phyloP scores from a whole-genome alignment of 2,888 invertebrate species.

The Ennomos quercinarius region DNA sequence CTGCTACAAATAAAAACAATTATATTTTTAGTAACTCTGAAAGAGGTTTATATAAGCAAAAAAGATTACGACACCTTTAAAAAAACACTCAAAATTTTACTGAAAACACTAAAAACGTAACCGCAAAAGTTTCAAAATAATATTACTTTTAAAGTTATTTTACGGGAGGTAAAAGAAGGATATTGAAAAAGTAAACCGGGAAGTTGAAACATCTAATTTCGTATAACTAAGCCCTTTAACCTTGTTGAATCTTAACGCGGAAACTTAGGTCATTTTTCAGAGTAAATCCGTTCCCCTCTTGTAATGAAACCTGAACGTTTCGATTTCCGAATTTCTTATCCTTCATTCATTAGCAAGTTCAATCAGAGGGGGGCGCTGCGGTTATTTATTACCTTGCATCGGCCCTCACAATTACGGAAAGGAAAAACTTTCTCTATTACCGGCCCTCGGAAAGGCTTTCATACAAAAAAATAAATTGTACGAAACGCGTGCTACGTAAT shows the following conservation, averaged over 20 bases:
- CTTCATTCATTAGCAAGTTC: conserved; percentile 85
- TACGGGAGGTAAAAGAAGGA: conserved; percentile 24
- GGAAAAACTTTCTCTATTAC: conserved; percentile 84
- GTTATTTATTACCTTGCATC: conserved; percentile 83
- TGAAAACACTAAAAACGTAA: conserved; percentile 19
- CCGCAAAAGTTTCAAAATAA: conserved; percentile 25
- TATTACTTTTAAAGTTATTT: conserved; percentile 24
- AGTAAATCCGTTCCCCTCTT: conserved; percentile 53
- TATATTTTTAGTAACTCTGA: no score
- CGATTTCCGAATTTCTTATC: conserved; percentile 81
- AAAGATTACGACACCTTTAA: no score
- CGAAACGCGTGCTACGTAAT: conserved; percentile 72
- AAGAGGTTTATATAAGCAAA: no score
- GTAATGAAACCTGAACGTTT: conserved; percentile 59
- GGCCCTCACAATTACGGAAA: conserved; percentile 81
- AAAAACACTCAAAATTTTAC: conserved; percentile 15
- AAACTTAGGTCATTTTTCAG: conserved; percentile 79
- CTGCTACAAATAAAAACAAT: no score
- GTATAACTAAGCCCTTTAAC: conserved; percentile 33
- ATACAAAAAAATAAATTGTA: conserved; percentile 78
- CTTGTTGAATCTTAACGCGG: conserved; percentile 34
- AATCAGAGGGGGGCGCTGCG: conserved; percentile 77
- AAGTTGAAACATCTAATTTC: conserved; percentile 27
- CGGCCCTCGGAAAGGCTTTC: conserved; percentile 70
- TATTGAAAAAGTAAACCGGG: conserved; percentile 32